Evolutionary conservation across 2,113 vertebrate genomes (phyloP).

Genomic region (Butorides virescens): DNA sequence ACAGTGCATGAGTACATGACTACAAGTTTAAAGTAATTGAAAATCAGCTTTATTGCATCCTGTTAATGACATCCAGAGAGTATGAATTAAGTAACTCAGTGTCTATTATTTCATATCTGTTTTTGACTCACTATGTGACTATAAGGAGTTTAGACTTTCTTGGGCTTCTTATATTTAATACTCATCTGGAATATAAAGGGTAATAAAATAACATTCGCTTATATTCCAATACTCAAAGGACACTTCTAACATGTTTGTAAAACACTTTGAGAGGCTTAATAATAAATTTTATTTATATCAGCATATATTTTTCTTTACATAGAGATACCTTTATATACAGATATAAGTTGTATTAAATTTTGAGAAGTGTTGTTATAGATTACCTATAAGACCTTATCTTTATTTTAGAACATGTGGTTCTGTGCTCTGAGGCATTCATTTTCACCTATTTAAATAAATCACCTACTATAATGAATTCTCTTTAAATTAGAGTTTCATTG

Average conservation of each 20-base stretch:
- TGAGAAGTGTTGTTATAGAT: neutral
- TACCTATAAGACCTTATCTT: neutral
- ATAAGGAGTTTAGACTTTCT: neutral
- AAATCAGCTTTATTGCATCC: neutral
- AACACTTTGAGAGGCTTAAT: neutral
- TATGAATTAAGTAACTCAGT: neutral
- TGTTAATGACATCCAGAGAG: neutral
- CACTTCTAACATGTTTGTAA: neutral
- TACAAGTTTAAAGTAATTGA: neutral
- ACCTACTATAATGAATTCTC: constrained; percentile 32
- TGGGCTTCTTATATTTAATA: neutral
- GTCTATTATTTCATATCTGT: neutral
- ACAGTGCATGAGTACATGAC: neutral
- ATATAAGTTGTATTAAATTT: neutral
- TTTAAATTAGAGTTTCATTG: constrained; percentile 56
- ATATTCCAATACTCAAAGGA: neutral
- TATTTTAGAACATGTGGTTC: neutral
- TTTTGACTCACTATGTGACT: neutral
- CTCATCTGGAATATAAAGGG: neutral
- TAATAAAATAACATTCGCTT: neutral
- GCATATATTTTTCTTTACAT: neutral
- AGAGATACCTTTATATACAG: neutral
- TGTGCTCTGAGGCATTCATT: neutral
- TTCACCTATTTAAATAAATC: constrained; percentile 48
- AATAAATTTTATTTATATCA: neutral